phyloP scores from a whole-genome alignment of 2,113 vertebrate genomes.

The Phrynocephalus versicolor region DNA sequence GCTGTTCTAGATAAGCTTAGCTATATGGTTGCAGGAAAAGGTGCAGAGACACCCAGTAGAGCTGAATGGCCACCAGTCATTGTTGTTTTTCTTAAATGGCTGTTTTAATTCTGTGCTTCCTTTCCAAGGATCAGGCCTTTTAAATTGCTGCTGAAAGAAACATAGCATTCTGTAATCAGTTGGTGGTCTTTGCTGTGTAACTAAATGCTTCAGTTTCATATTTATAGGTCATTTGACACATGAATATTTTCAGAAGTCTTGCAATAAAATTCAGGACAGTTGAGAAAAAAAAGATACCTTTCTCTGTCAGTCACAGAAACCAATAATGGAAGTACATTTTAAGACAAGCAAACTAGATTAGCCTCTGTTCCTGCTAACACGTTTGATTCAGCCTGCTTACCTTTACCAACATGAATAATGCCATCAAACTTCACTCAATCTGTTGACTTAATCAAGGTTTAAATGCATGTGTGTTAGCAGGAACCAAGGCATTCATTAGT shows the following conservation, averaged over 20 bases:
- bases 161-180: constrained; percentile 59
- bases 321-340: constrained; percentile 32
- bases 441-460: neutral
- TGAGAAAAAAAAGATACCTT: constrained; percentile 37
- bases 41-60: constrained; percentile 50
- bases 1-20: constrained; percentile 67
- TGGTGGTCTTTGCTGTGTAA: constrained; percentile 70
- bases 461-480: constrained; percentile 39
- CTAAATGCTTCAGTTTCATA: constrained; percentile 72
- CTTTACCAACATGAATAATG: constrained; percentile 12
- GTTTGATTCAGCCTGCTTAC: neutral
- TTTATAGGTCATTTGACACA: constrained; percentile 70
- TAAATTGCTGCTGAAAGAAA: constrained; percentile 67
- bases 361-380: constrained; percentile 32
- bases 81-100: constrained; percentile 57
- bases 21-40: constrained; percentile 52
- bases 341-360: constrained; percentile 36
- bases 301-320: constrained; percentile 36
- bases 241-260: constrained; percentile 67
- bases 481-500: constrained; percentile 46
- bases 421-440: neutral
- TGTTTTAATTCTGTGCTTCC: constrained; percentile 76
- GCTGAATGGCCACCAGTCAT: constrained; percentile 40
- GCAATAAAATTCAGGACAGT: constrained; percentile 62
- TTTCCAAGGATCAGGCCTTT: constrained; percentile 73